Evolutionary conservation across 1,140 invertebrate species (phyloP).

Genomic region (Caenorhabditis briggsae): DNA sequence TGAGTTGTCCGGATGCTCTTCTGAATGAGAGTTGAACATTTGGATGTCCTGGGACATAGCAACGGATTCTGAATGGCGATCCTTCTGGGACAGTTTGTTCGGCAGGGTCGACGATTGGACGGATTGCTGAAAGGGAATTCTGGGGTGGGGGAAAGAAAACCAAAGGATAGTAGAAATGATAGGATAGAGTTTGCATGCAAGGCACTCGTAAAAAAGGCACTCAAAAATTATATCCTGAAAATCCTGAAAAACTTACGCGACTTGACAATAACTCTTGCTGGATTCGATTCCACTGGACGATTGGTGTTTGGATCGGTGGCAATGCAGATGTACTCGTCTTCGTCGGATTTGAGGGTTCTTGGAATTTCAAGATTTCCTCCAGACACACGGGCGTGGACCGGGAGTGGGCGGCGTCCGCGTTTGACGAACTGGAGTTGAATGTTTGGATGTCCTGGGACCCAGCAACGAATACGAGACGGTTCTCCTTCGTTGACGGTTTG

Average conservation of each 20-base stretch:
- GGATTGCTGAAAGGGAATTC: conserved; percentile 61
- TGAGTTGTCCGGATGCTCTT: conserved; percentile 60
- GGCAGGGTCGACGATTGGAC: conserved; percentile 71
- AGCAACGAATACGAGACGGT: conserved; percentile 70
- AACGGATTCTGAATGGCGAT: conserved; percentile 71
- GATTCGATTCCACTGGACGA: conserved; percentile 68
- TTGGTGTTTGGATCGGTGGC: conserved; percentile 72
- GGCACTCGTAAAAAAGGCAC: neutral
- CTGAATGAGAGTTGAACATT: conserved; percentile 61
- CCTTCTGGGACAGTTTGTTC: conserved; percentile 73
- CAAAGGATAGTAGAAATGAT: conserved; percentile 1
- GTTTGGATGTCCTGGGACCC: conserved; percentile 71
- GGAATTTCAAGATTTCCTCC: conserved; percentile 65
- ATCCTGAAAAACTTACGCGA: conserved; percentile 55
- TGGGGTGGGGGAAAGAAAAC: neutral
- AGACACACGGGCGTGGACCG: conserved; percentile 57
- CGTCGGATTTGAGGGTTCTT: conserved; percentile 59
- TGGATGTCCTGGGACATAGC: conserved; percentile 74
- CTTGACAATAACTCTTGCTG: conserved; percentile 71
- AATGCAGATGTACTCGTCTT: conserved; percentile 70
- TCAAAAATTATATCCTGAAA: conserved; percentile 1
- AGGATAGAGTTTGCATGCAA: neutral
- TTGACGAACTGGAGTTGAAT: conserved; percentile 61
- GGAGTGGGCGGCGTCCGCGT: conserved; percentile 57
- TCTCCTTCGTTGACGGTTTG: conserved; percentile 71